Evolutionary conservation across 2,797 vertebrate species (phyloP).

Genomic region (Chrosomus eos): DNA sequence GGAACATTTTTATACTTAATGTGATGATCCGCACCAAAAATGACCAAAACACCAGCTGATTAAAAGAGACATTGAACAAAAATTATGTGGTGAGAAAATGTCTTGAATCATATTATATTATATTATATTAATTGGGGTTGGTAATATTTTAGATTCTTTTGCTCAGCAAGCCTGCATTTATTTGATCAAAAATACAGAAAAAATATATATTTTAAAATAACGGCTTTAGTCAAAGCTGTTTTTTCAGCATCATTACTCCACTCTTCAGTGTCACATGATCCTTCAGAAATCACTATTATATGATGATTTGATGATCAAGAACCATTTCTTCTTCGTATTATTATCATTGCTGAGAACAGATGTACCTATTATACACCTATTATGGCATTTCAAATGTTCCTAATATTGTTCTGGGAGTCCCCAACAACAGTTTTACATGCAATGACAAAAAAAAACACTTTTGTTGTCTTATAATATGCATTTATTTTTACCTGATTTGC

Average conservation of each 20-base stretch:
- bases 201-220: background rate
- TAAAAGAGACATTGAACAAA: background rate
- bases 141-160: background rate
- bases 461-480: too few species aligned
- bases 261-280: background rate
- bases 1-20: background rate
- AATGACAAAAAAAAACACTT: too few species aligned
- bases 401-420: too few species aligned
- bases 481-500: too few species aligned
- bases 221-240: background rate
- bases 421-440: too few species aligned
- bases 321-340: background rate
- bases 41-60: background rate
- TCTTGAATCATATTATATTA: background rate
- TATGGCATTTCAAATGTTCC: too few species aligned
- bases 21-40: background rate
- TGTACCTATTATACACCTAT: too few species aligned
- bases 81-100: too few species aligned
- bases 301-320: background rate
- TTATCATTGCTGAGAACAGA: background rate
- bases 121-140: background rate
- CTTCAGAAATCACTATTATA: background rate
- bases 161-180: background rate
- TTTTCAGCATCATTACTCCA: background rate
- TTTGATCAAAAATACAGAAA: background rate